Base-by-base conservation (phyloP, 1,140 invertebrate species). In the Psilanteris sp. region DNA sequence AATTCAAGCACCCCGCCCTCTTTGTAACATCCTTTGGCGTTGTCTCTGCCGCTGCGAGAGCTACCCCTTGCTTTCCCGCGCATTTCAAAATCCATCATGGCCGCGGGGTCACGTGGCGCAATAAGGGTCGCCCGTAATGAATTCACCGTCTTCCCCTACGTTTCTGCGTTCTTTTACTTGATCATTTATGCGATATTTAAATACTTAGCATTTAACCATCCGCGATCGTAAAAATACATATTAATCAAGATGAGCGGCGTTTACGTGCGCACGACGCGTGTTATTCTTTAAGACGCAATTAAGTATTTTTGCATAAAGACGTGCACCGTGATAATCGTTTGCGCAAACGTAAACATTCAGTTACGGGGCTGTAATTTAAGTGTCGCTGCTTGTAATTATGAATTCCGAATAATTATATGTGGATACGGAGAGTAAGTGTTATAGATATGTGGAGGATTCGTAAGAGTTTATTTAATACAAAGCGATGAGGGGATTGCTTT, bases 61-160 rank as follows among this genome's bases (percentile, higher is more conserved):
- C n/a, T 44, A 62, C 46, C 64, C 77, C 64, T 36, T 74, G 73
- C 67, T 79, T 80, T 79, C 73, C 74, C 81, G 76, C 78, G 76
- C 74, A 77, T 81, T 87, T 87, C 81, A 83, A 86, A 86, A 83
- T 85, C 79, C 76, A 78, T 44, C 67, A 76, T 78, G 76, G 77
- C 79, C 37, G 74, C 64, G 39, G 71, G 74, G 84, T 77, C 86
- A 86, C 86, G 86, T 87, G 86, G 80, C 85, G 62, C 24, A 29
- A 81, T 82, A 84, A 79, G 86, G 85, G 84, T 83, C 78, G 75
- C 73, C 76, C 59, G 39, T 83, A 81, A 86, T 81, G 78, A 81
- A 79, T 72, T 77, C 78, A 78, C 55, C 24, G 34, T 34, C 46
- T 39, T 57, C 66, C 73, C 66, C 52, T 50, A 48, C 24, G 26